Percentiles rank a stretch among this genome's conserved stretches.
Conservation (phyloP, 2,113 vertebrate genomes). For the Nothocercus nigrocapillus region DNA sequence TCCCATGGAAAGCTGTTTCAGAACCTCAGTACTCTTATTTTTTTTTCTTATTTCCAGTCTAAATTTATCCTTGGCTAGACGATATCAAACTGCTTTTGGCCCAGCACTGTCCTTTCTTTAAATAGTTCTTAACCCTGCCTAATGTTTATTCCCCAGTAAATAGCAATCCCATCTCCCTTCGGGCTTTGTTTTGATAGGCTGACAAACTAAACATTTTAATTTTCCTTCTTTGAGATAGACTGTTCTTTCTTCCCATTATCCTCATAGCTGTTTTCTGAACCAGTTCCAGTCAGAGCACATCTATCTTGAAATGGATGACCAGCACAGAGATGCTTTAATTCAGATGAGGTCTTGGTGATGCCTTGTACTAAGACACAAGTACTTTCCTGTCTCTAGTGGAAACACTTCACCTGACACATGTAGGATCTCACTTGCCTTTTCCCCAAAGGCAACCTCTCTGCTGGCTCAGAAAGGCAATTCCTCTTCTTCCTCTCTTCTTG, state of each 20-base stretch:
- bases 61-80: constrained; percentile 34
- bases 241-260: not conserved
- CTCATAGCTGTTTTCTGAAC: not conserved
- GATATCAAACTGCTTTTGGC: not conserved
- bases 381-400: not conserved
- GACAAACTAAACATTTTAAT: constrained; percentile 29
- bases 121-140: constrained; percentile 1
- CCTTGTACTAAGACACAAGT: not conserved
- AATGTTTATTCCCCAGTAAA: constrained; percentile 39
- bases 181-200: constrained; percentile 28
- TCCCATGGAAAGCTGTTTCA: not conserved
- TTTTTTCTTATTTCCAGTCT: constrained; percentile 14
- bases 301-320: not conserved
- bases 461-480: not conserved
- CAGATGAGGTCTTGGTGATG: not conserved
- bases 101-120: constrained; percentile 10
- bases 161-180: constrained; percentile 8
- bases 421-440: not conserved
- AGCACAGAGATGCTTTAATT: not conserved
- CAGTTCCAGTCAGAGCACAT: not conserved
- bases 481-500: not conserved
- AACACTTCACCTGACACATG: not conserved
- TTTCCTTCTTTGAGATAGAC: not conserved
- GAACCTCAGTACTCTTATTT: not conserved
- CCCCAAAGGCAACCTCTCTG: not conserved